These are phyloP conservation scores for Caiman crocodilus DNA, from an alignment of 2,797 vertebrate genomes.

Conservation along the genomic window DNA sequence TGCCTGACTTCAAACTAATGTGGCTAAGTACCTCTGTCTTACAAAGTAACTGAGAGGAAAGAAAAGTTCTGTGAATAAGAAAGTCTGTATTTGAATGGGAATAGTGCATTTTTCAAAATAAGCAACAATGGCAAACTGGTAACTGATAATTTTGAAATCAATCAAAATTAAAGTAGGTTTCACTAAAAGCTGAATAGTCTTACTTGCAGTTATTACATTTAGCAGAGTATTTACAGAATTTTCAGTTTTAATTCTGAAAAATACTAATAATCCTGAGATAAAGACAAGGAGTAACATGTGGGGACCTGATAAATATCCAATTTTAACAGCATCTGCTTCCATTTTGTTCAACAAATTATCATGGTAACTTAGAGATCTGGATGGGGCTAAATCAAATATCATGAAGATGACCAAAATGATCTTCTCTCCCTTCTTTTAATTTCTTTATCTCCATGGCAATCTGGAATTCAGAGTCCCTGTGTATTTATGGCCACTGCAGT, in stretches of 20 bases:
- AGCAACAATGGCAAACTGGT: neutral
- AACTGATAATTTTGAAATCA: constrained; percentile 1
- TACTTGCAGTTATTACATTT: neutral
- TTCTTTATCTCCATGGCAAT: constrained; percentile 53
- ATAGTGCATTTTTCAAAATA: neutral
- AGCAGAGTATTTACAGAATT: neutral
- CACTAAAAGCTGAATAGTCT: neutral
- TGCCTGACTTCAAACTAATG: no score
- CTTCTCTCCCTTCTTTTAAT: constrained; percentile 53
- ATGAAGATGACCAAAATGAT: constrained; percentile 65
- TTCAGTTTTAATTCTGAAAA: constrained; percentile 11
- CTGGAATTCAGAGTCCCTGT: constrained; percentile 31
- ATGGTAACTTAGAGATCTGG: constrained; percentile 68
- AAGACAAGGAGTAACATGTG: constrained; percentile 30
- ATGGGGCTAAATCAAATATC: constrained; percentile 60
- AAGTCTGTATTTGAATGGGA: neutral
- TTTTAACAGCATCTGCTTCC: constrained; percentile 69
- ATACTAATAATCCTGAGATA: constrained; percentile 28
- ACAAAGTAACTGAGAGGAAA: neutral
- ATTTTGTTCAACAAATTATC: constrained; percentile 69
- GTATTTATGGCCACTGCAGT: constrained; percentile 12
- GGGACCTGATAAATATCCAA: constrained; percentile 60
- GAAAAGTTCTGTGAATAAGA: neutral
- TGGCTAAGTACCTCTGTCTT: no score
- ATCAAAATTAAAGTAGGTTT: neutral